Evolutionary conservation across 2,113 vertebrate species (phyloP), one percentile per base, ranked within the genome.

Genomic region (Tringa solitaria): DNA sequence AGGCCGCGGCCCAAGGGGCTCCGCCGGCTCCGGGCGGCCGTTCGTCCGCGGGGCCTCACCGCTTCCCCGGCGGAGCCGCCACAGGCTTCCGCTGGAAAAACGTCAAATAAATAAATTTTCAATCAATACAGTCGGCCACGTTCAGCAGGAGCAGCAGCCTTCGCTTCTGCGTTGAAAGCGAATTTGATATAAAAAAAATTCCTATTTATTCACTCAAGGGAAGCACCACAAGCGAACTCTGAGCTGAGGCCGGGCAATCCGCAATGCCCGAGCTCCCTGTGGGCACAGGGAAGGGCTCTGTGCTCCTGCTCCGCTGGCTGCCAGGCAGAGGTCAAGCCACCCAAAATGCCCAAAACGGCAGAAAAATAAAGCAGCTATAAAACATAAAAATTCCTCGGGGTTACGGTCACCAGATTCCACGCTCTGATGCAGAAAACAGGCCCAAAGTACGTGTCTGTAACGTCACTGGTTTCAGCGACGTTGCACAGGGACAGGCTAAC

Each of bases 401-500:
- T 37, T n/a, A 6, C 1, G 4, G 48, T 41, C 21, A 7, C 22
- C 5, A 1, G 1, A 8, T 41, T 32, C 14, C 50, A 2, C 0
- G 1, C 28, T 48, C 10, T 30, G 5, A 57, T 3, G 13, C 8
- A 28, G 20, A 57, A 56, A 73, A 4, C 5, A 1, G 26, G 30
- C 30, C 2, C 0, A 30, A 48, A 32, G 35, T 15, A 14, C 51
- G 14, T 28, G 27, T 53, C 51, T 33, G 33, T 1, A 15, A 1
- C 0, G 12, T 37, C 28, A 3, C 8, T 19, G 81, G 4, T 57
- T 81, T 17, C 32, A 23, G 46, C 7, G 1, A 37, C 2, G 28
- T 3, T 3, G 12, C 2, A 0, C 1, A 37, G 19, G 20, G 10
- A 9, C 8, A 2, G 0, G 14, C 35, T 22, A 5, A 9, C 4